phyloP scores from a whole-genome alignment of 1,140 invertebrate genomes.

The Drosophila truncata region DNA sequence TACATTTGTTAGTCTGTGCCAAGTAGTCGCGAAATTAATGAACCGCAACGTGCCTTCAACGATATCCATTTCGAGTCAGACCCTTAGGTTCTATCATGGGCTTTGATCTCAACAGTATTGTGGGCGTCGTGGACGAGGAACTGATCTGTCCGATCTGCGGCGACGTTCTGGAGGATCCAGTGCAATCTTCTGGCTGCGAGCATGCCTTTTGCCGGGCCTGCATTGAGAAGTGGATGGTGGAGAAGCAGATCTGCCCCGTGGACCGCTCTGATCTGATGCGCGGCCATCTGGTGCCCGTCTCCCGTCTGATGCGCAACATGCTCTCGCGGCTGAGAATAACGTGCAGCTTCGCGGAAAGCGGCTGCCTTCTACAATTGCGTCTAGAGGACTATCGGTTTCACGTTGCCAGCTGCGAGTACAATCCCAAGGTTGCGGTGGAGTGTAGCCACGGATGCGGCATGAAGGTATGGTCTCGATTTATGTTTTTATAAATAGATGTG shows the following conservation, averaged over 20 bases:
- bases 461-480: slow-evolving; percentile 9
- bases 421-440: slow-evolving; percentile 55
- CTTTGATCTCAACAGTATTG: slow-evolving; percentile 55
- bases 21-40: background rate
- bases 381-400: slow-evolving; percentile 59
- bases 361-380: slow-evolving; percentile 27
- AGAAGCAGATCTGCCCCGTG: slow-evolving; percentile 63
- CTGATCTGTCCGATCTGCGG: slow-evolving; percentile 65
- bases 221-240: slow-evolving; percentile 63
- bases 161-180: slow-evolving; percentile 64
- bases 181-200: slow-evolving; percentile 62
- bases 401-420: slow-evolving; percentile 47
- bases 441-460: slow-evolving; percentile 60
- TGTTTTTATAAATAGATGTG: no score
- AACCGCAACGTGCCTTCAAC: background rate
- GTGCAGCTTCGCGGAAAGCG: slow-evolving; percentile 49
- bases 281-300: slow-evolving; percentile 38
- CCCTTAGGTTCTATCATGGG: slow-evolving; percentile 40
- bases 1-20: slow-evolving; percentile 5
- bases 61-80: slow-evolving; percentile 14
- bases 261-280: slow-evolving; percentile 45
- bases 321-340: slow-evolving; percentile 51
- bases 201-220: slow-evolving; percentile 61
- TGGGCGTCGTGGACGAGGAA: slow-evolving; percentile 67
- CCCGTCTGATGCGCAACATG: slow-evolving; percentile 71